Evolutionary conservation across 2,113 vertebrate species (phyloP).

Genomic region (Mus spicilegus): DNA sequence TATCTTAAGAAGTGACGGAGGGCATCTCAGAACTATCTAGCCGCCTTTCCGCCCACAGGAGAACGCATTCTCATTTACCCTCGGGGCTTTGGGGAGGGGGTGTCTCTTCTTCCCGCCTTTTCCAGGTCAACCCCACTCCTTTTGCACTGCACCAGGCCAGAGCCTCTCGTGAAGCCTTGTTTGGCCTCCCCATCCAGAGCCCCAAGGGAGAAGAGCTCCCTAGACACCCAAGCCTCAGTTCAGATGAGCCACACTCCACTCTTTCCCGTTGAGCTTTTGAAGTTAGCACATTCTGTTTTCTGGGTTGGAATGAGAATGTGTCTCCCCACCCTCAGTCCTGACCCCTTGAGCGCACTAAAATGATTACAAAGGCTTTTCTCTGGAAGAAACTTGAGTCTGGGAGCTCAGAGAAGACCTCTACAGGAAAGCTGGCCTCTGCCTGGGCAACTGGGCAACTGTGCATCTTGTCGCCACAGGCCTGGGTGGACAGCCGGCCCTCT

Average conservation of each 20-base stretch:
- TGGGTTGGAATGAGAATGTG: not conserved
- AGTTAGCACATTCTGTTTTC: not conserved
- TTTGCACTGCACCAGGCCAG: not conserved
- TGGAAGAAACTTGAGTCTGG: not conserved
- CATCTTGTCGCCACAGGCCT: not conserved
- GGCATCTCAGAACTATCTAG: not conserved
- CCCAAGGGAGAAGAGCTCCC: not conserved
- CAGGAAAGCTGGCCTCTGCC: not conserved
- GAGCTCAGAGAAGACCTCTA: not conserved
- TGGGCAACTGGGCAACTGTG: fast-evolving
- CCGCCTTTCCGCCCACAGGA: not conserved
- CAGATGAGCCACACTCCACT: fast-evolving
- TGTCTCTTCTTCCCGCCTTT: not conserved
- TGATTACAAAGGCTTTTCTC: too few relatives aligned
- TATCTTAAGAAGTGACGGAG: not conserved
- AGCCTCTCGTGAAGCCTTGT: not conserved
- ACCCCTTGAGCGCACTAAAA: not conserved
- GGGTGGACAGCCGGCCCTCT: fast-evolving
- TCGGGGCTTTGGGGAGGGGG: not conserved
- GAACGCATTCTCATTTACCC: not conserved
- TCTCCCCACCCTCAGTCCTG: not conserved
- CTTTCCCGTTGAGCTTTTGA: not conserved
- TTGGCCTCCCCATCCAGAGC: not conserved
- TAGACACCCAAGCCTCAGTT: not conserved
- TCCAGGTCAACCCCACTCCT: too few relatives aligned